Evolutionary conservation across 2,888 invertebrate genomes (phyloP), one percentile per base, ranked within the genome.

Genomic region (Cordylochernes scorpioides): DNA sequence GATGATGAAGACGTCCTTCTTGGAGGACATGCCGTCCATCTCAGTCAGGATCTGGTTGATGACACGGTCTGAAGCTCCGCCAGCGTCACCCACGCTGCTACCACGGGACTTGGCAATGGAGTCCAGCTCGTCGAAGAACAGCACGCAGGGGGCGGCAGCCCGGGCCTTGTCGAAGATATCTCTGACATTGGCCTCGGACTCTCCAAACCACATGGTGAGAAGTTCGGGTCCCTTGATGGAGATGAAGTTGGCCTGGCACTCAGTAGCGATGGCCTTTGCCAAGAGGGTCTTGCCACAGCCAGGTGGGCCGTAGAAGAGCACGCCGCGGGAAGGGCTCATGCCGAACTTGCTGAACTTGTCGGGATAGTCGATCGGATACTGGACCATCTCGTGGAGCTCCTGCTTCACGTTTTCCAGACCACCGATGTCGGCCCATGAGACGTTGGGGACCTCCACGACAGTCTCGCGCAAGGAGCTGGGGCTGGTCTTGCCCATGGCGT

Each of bases 181-280:
- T 44, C 97, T 66, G 41, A 97, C 94, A 51, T 97, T 97, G 31
- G 97, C 94, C 58, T 97, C 97, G 13, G 91, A 94, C 57, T 97
- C 97, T 52, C 97, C 97, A 54, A 97, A 97, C 97, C 97, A 97
- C 97, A 99, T 97, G 27, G 97, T 97, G 34, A 97, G 65, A 42
- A 97, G 62, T 53, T 97, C 94, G 10, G 65, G 65, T 1, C 91
- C 94, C 55, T 99, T 97, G 43, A 97, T 82, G 1, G 88, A 88
- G 51, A 97, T 97, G 58, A 97, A 97, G 57, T 97, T 97, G 17
- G 94, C 97, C 57, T 97, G 97, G 51, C 97, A 97, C 57, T 97
- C 97, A 53, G 94, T 94, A 35, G 97, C 97, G 48, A 97, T 97
- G 2, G 97, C 97, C 57, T 84, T 84, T 33, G 84, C 84, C 51